These are phyloP conservation scores for Danaus chrysippus DNA, from an alignment of 2,888 invertebrate species.

Conservation along the genomic window DNA sequence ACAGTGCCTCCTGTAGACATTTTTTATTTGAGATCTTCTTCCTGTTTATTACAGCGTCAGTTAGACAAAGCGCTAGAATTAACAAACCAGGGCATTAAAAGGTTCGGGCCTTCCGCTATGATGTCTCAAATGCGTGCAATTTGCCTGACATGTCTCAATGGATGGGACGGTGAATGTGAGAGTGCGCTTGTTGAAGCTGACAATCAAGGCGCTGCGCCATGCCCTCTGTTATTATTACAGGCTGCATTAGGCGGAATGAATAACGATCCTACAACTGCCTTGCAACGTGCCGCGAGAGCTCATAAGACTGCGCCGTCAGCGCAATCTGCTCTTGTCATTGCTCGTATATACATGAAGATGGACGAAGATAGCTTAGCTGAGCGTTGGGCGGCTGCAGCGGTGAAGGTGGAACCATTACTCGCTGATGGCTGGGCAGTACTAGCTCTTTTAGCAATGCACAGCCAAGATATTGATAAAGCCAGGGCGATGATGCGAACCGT, in stretches of 20 bases:
- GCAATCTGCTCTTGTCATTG: slow-evolving; percentile 58
- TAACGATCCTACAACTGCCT: slow-evolving; percentile 44
- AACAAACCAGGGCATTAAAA: slow-evolving; percentile 45
- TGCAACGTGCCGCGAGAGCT: slow-evolving; percentile 64
- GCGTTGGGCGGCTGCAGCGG: slow-evolving; percentile 63
- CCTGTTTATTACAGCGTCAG: slow-evolving; percentile 47
- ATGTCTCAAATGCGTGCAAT: slow-evolving; percentile 60
- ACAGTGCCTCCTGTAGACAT: slow-evolving; percentile 42
- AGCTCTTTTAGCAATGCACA: slow-evolving; percentile 56
- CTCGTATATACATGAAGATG: slow-evolving; percentile 51
- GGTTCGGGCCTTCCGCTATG: slow-evolving; percentile 55
- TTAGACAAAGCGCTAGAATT: slow-evolving; percentile 47
- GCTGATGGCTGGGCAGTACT: slow-evolving; percentile 69
- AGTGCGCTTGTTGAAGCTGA: slow-evolving; percentile 52
- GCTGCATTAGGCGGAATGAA: slow-evolving; percentile 52
- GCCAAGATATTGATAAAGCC: slow-evolving; percentile 52
- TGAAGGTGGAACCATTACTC: slow-evolving; percentile 58
- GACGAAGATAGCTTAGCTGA: slow-evolving; percentile 53
- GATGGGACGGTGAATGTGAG: slow-evolving; percentile 60
- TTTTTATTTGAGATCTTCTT: slow-evolving; percentile 58
- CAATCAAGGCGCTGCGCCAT: slow-evolving; percentile 47
- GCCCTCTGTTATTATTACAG: slow-evolving; percentile 50
- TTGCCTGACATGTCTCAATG: slow-evolving; percentile 46
- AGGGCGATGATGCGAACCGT: slow-evolving; percentile 61
- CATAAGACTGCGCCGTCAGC: slow-evolving; percentile 59